Evolutionary conservation across 2,888 invertebrate genomes (phyloP), one percentile per base, ranked within the genome.

Genomic region (Sarcophaga caerulescens): DNA sequence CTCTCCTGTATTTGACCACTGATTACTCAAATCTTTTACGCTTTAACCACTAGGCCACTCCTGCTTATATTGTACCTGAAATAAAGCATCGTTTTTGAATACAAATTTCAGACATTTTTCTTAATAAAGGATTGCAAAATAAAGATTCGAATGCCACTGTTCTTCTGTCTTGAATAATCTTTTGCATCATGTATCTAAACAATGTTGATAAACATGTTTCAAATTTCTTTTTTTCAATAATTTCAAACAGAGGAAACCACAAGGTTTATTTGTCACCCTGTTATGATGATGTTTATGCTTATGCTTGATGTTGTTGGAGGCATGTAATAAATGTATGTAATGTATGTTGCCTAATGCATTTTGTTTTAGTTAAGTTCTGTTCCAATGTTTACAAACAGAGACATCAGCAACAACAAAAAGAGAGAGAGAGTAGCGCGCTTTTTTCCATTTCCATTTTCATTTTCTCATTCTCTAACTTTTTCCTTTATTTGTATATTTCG

Each of bases 261-360:
- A 52, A 70, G 23, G 25, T 60, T 59, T 69, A 21, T 12, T 45
- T 23, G 23, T 52, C 11, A 17, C 19, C 17, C 21, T 44, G 14
- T 5, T 35, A 66, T 21, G 35, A 45, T 57, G 47, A n/a, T 79
- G n/a, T 25, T 10, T 19, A 66, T 77, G 17, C 17, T 17, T 17
- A 52, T n/a, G 1, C 57, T n/a, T 21, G 21, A 71, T 57, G 57
- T 35, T 52, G 21, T 47, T 47, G 52, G 52, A 4, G 4, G 17
- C 17, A 23, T 63, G 19, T 80, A 19, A 19, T 11, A 68, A 35
- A 47, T 69, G 25, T 60, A 66, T 62, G 3, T 35, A 68, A 66
- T 75, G 60, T 71, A 80, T 76, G 68, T 74, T 21, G 60, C 52
- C n/a, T 44, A 76, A 76, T 69, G 59, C 14, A 47, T 4, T 52